phyloP scores from a whole-genome alignment of 2,888 invertebrate genomes.

The Standfussiana lucernea region DNA sequence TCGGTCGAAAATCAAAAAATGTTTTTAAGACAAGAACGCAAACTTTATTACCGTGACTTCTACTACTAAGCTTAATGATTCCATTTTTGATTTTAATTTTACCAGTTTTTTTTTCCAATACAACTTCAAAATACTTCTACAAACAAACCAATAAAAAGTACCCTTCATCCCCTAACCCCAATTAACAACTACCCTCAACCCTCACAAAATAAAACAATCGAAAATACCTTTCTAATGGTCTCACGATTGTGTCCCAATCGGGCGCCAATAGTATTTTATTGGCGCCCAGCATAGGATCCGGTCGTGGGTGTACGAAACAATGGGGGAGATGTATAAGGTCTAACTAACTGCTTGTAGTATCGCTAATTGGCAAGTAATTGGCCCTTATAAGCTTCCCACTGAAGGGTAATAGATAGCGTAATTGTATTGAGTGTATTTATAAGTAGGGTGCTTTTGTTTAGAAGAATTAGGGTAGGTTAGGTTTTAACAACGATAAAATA shows the following conservation, averaged over 20 bases:
- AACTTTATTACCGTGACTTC: not conserved
- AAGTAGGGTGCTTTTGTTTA: conserved; percentile 18
- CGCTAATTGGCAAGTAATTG: conserved; percentile 68
- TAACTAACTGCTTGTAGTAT: conserved; percentile 65
- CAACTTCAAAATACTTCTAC: not conserved
- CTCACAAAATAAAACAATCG: conserved; percentile 48
- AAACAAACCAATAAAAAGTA: conserved; percentile 16
- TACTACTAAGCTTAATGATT: too few relatives aligned
- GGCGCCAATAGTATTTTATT: conserved; percentile 50
- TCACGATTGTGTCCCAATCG: conserved; percentile 48
- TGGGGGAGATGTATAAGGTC: conserved; percentile 51
- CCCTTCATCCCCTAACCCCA: conserved; percentile 20
- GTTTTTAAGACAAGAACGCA: not conserved
- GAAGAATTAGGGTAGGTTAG: not conserved
- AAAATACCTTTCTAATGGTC: conserved; percentile 53
- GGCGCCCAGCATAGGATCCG: conserved; percentile 43
- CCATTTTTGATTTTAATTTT: too few relatives aligned
- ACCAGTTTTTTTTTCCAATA: too few relatives aligned
- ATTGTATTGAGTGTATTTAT: conserved; percentile 52
- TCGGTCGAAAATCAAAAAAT: not conserved
- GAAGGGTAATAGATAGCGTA: conserved; percentile 62
- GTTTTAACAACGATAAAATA: not conserved
- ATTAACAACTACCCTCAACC: conserved; percentile 42
- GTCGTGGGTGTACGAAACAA: conserved; percentile 38
- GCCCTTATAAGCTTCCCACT: conserved; percentile 57